Evolutionary conservation across 1,140 invertebrate genomes (phyloP).

Genomic region (Hylyphantes graminicola): DNA sequence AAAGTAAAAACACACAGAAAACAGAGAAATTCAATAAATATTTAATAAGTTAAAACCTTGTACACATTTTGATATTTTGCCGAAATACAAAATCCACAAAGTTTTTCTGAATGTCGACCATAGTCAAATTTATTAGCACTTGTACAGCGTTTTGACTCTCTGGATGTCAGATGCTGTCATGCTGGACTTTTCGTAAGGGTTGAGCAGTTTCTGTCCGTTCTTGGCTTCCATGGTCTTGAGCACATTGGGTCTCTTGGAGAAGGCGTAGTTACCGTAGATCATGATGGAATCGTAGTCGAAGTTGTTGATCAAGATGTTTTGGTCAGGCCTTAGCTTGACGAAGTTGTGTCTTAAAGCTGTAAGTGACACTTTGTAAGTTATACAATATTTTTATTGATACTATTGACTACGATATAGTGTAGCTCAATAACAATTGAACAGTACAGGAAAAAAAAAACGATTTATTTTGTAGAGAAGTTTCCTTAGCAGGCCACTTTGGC

Average conservation of each 20-base stretch:
- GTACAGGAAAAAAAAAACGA: too few relatives aligned
- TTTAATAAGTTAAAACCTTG: too few relatives aligned
- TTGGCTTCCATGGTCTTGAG: conserved; percentile 66
- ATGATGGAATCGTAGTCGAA: conserved; percentile 55
- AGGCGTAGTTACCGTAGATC: conserved; percentile 55
- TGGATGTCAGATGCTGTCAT: conserved; percentile 66
- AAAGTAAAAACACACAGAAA: too few relatives aligned
- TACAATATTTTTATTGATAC: too few relatives aligned
- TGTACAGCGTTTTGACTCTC: conserved; percentile 71
- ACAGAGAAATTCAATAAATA: too few relatives aligned
- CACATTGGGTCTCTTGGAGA: conserved; percentile 62
- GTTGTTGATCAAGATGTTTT: conserved; percentile 19
- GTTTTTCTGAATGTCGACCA: too few relatives aligned
- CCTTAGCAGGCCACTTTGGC: too few relatives aligned
- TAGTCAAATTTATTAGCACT: conserved; percentile 59
- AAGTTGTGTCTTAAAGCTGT: background rate
- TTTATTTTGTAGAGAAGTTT: too few relatives aligned
- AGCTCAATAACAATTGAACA: too few relatives aligned
- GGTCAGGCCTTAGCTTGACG: background rate
- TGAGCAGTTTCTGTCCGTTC: conserved; percentile 24
- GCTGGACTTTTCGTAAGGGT: conserved; percentile 13
- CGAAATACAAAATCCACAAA: too few relatives aligned
- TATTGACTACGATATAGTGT: too few relatives aligned
- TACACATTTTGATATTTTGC: too few relatives aligned
- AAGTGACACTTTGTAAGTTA: background rate